Conservation (phyloP, 2,797 vertebrate genomes). For the Melanotaenia nigrans region DNA sequence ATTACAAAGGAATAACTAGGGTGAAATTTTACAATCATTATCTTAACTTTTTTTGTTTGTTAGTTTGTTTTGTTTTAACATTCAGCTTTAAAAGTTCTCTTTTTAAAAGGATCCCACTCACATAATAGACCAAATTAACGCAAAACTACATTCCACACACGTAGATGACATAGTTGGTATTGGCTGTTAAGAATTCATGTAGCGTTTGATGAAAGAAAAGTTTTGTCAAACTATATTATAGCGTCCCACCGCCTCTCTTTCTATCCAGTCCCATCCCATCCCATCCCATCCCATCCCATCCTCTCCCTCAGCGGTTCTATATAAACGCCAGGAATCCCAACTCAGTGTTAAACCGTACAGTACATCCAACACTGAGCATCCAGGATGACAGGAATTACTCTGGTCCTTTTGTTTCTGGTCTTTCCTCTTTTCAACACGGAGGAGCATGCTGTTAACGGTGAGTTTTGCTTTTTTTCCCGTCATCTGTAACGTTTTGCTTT, state of each 20-base stretch:
- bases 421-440: constrained; percentile 72
- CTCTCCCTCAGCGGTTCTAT: constrained; percentile 61
- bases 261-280: not conserved
- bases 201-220: constrained; percentile 64
- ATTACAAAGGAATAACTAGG: too few relatives aligned
- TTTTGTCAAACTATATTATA: constrained; percentile 46
- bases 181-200: constrained; percentile 25
- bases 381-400: constrained; percentile 77
- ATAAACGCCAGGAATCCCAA: constrained; percentile 67
- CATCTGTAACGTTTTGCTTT: not conserved
- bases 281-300: constrained; percentile 31
- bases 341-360: constrained; percentile 51
- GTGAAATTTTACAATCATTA: too few relatives aligned
- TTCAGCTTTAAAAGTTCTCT: too few relatives aligned
- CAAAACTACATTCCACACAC: too few relatives aligned
- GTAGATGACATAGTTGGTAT: not conserved
- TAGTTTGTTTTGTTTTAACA: too few relatives aligned
- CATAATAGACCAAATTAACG: too few relatives aligned
- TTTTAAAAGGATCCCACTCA: too few relatives aligned
- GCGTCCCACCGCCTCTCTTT: constrained; percentile 67
- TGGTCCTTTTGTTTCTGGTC: constrained; percentile 71
- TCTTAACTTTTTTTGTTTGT: too few relatives aligned
- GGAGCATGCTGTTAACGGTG: constrained; percentile 79
- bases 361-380: constrained; percentile 35
- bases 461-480: constrained; percentile 27